These are phyloP conservation scores for Porites evermanni DNA, from an alignment of 92 coral and sea anemone genomes.

Conservation along the genomic window DNA sequence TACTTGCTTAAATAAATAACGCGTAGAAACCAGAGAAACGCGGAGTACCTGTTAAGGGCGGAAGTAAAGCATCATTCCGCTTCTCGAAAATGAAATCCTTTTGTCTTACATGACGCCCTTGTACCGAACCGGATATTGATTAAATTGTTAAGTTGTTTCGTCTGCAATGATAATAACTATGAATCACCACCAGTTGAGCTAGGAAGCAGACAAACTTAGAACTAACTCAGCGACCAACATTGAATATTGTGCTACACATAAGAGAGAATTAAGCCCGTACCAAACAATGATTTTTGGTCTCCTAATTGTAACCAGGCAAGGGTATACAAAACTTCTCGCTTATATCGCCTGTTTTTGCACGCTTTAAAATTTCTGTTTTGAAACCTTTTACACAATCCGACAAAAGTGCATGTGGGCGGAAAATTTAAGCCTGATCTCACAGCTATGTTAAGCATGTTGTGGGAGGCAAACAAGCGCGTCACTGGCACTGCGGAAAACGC, in stretches of 20 bases:
- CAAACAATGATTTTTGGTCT: too few species aligned
- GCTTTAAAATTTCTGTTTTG: too few species aligned
- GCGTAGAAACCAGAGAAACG: too few species aligned
- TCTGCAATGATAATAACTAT: not conserved
- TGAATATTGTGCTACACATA: too few species aligned
- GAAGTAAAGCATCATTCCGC: not conserved
- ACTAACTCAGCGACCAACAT: too few species aligned
- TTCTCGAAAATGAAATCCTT: slow-evolving; percentile 1
- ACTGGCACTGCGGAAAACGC: not conserved
- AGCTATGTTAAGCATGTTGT: not conserved
- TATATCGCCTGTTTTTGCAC: too few species aligned
- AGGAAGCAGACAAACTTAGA: too few species aligned
- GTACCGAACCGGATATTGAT: not conserved
- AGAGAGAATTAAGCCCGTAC: too few species aligned
- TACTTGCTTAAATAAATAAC: too few species aligned
- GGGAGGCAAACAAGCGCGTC: not conserved
- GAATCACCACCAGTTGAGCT: not conserved
- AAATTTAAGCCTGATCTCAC: not conserved
- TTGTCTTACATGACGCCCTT: not conserved
- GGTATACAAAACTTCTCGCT: too few species aligned
- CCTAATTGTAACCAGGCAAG: too few species aligned
- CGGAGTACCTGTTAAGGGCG: not conserved
- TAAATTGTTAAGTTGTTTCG: not conserved
- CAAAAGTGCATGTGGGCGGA: not conserved
- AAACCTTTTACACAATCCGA: too few species aligned